Conservation (phyloP, 2,113 vertebrate species). For the Platycercus adscitus region DNA sequence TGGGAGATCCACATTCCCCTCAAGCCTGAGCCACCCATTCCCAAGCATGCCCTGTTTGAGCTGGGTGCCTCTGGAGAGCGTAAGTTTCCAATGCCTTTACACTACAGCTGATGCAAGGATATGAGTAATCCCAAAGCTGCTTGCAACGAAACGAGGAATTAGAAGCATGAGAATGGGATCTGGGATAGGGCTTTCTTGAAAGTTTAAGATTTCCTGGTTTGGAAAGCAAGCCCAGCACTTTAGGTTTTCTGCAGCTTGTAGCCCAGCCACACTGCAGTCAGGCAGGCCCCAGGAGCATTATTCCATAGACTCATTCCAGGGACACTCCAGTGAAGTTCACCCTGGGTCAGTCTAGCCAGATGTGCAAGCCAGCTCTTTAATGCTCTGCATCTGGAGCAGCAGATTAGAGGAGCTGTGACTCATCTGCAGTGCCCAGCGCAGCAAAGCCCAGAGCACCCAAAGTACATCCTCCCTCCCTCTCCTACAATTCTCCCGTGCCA, state of each 20-base stretch:
- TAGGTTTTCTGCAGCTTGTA: neutral
- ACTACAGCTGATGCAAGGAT: neutral
- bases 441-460: neutral
- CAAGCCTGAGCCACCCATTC: fast-evolving
- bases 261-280: neutral
- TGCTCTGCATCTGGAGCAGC: neutral
- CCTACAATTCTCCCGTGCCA: neutral
- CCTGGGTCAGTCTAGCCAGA: neutral
- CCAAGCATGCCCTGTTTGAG: neutral
- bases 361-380: neutral
- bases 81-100: neutral
- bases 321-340: neutral
- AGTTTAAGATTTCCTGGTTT: neutral
- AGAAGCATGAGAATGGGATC: neutral
- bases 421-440: neutral
- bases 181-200: neutral
- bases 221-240: neutral
- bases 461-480: neutral
- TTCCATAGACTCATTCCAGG: neutral
- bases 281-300: neutral
- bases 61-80: neutral
- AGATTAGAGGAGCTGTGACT: neutral
- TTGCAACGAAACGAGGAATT: neutral
- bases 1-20: neutral
- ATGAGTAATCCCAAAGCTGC: slow-evolving; percentile 24